A percentile compares a stretch with the other conserved stretches of the same genome.
Conservation (phyloP, 2,113 vertebrate genomes). For the Marmota monax region DNA sequence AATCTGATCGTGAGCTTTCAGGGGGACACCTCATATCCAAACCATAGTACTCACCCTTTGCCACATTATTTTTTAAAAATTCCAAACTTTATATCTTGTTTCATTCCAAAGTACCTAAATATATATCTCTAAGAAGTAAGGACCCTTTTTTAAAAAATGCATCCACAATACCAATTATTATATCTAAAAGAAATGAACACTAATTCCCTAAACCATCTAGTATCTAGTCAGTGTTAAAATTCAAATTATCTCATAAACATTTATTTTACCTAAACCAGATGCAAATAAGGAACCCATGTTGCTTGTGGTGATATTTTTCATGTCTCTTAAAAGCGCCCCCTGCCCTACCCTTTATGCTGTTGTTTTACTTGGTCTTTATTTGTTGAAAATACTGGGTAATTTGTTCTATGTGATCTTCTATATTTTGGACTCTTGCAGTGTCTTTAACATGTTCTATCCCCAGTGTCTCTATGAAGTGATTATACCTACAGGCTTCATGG, state of each 20-base stretch:
- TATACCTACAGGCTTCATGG: neutral
- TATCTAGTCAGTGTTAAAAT: neutral
- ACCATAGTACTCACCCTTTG: neutral
- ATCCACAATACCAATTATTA: neutral
- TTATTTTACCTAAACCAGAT: constrained; percentile 27
- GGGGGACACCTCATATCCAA: too few species aligned
- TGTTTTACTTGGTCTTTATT: neutral
- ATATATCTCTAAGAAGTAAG: neutral
- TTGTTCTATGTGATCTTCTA: neutral
- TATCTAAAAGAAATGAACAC: constrained; percentile 1
- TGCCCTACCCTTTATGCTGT: neutral
- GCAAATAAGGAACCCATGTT: neutral
- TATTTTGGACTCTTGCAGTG: neutral
- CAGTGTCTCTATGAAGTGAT: neutral
- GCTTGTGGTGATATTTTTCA: neutral
- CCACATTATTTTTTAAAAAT: neutral
- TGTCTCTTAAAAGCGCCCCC: neutral
- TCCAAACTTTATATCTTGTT: neutral
- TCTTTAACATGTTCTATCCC: neutral
- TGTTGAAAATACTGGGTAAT: constrained; percentile 2
- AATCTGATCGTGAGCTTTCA: too few species aligned
- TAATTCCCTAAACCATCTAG: neutral
- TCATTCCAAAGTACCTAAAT: constrained; percentile 21
- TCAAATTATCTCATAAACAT: neutral
- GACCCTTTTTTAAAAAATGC: neutral